Percentiles rank a stretch among this genome's conserved stretches.
phyloP scores from a whole-genome alignment of 2,888 invertebrate species.

The Limnephilus lunatus region DNA sequence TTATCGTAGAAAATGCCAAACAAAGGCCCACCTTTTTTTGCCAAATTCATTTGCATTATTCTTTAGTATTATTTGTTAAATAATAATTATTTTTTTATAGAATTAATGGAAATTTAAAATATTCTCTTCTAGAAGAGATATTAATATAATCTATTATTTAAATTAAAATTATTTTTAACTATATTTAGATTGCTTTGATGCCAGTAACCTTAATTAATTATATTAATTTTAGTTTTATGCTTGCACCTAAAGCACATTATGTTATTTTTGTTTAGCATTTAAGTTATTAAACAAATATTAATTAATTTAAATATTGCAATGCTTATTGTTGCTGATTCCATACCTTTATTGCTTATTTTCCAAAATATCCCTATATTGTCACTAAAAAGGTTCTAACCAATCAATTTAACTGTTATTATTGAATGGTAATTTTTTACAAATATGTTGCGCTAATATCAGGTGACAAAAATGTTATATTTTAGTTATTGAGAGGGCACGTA shows the following conservation, averaged over 20 bases:
- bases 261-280: background rate
- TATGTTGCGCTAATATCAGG: no score
- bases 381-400: no score
- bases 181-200: background rate
- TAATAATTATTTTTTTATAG: background rate
- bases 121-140: background rate
- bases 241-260: background rate
- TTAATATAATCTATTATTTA: no score
- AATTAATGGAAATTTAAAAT: background rate
- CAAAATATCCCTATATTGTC: no score
- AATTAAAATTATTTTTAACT: no score
- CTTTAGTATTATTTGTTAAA: background rate
- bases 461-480: no score
- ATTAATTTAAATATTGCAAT: background rate
- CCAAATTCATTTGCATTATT: background rate
- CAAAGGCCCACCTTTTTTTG: conserved; percentile 35
- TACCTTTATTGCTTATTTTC: no score
- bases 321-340: background rate
- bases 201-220: background rate
- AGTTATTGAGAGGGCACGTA: no score
- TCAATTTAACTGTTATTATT: no score
- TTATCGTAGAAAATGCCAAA: conserved; percentile 14
- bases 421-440: no score
- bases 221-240: background rate
- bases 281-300: no score